phyloP scores from a whole-genome alignment of 2,888 invertebrate genomes.

The Acrocyrtus sp. region DNA sequence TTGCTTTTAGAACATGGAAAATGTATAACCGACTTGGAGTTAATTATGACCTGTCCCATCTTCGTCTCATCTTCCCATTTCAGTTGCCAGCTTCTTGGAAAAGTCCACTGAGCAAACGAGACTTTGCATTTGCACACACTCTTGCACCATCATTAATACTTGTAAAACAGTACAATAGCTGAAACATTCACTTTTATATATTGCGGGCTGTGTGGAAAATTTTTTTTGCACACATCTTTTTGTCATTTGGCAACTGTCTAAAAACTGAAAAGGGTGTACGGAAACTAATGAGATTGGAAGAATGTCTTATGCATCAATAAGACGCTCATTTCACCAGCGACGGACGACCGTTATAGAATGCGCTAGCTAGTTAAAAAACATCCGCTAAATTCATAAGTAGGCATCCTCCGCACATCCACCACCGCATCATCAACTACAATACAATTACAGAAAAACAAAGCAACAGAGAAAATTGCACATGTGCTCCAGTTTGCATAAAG shows the following conservation, averaged over 20 bases:
- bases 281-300: constrained; percentile 36
- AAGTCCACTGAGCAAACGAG: no score
- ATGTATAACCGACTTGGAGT: no score
- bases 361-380: no score
- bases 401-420: no score
- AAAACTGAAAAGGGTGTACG: background rate
- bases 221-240: constrained; percentile 17
- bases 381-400: no score
- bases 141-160: no score
- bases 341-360: background rate
- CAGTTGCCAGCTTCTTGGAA: background rate
- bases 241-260: constrained; percentile 36
- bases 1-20: background rate
- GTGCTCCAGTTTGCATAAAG: constrained; percentile 4
- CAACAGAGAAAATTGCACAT: constrained; percentile 15
- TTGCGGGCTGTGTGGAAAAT: constrained; percentile 7
- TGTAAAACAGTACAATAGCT: no score
- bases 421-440: no score
- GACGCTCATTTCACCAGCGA: background rate
- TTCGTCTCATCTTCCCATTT: no score
- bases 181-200: no score
- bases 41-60: no score
- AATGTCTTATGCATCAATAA: constrained; percentile 8
- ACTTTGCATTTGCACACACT: background rate
- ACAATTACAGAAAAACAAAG: no score